Evolutionary conservation across 2,113 vertebrate genomes (phyloP).

Genomic region (Tricholaema leucomelas): DNA sequence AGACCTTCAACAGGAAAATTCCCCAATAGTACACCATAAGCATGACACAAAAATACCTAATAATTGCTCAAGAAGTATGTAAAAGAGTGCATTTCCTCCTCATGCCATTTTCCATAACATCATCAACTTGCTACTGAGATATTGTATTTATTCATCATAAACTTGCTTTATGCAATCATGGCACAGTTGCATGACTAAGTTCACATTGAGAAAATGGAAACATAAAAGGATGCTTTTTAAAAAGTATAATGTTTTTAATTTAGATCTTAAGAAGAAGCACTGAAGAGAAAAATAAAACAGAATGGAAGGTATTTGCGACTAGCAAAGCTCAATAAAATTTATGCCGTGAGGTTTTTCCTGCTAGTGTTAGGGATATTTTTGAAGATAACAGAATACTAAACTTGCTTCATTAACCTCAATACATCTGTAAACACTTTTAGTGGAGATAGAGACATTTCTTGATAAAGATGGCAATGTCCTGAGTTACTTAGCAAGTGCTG

Average conservation of each 20-base stretch:
- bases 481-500: background rate
- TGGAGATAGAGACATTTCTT: slow-evolving; percentile 4
- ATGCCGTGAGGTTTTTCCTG: background rate
- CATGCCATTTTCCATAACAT: background rate
- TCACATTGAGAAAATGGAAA: background rate
- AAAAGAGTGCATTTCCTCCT: background rate
- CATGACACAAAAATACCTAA: background rate
- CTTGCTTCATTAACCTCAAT: slow-evolving; percentile 32
- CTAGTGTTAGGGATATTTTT: background rate
- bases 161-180: background rate
- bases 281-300: background rate
- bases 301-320: background rate
- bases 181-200: background rate
- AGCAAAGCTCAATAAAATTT: background rate
- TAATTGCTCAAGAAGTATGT: background rate
- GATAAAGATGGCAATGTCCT: background rate
- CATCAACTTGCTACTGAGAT: background rate
- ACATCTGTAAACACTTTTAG: slow-evolving; percentile 14
- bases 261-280: background rate
- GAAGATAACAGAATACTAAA: slow-evolving; percentile 15
- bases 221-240: background rate
- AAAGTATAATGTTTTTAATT: background rate
- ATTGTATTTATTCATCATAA: background rate
- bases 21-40: background rate
- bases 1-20: background rate